Evolutionary conservation across 2,888 invertebrate genomes (phyloP).

Genomic region (Trichacis sp.): DNA sequence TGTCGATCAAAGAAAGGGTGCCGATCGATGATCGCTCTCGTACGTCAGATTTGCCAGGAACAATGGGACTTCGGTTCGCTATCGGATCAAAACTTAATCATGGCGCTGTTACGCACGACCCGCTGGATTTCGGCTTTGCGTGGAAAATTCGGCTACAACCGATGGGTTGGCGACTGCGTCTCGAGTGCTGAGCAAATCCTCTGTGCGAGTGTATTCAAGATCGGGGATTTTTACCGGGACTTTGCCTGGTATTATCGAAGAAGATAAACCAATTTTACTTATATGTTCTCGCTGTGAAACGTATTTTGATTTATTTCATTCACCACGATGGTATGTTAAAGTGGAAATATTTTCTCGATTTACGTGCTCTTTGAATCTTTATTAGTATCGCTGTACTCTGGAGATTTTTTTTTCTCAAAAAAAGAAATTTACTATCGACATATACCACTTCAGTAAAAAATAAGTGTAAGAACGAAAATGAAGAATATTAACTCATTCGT

Average conservation of each 20-base stretch:
- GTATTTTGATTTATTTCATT: no score
- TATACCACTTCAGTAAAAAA: no score
- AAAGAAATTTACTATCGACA: no score
- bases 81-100: conserved; percentile 64
- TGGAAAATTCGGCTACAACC: conserved; percentile 40
- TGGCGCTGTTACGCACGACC: conserved; percentile 47
- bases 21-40: conserved; percentile 63
- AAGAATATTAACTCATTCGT: no score
- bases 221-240: background rate
- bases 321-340: no score
- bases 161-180: conserved; percentile 37
- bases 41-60: conserved; percentile 62
- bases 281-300: background rate
- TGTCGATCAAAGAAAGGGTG: conserved; percentile 67
- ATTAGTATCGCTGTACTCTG: no score
- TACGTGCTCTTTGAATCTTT: no score
- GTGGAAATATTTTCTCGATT: no score
- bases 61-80: conserved; percentile 52
- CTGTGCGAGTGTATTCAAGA: conserved; percentile 13
- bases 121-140: conserved; percentile 44
- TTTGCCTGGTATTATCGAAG: conserved; percentile 2
- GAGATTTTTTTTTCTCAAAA: no score
- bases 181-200: conserved; percentile 39
- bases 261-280: conserved; percentile 8
- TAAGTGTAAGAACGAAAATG: no score